Percentiles rank a stretch among this genome's conserved stretches.
Conservation (phyloP, 2,113 vertebrate genomes). For the Pithys albifrons region DNA sequence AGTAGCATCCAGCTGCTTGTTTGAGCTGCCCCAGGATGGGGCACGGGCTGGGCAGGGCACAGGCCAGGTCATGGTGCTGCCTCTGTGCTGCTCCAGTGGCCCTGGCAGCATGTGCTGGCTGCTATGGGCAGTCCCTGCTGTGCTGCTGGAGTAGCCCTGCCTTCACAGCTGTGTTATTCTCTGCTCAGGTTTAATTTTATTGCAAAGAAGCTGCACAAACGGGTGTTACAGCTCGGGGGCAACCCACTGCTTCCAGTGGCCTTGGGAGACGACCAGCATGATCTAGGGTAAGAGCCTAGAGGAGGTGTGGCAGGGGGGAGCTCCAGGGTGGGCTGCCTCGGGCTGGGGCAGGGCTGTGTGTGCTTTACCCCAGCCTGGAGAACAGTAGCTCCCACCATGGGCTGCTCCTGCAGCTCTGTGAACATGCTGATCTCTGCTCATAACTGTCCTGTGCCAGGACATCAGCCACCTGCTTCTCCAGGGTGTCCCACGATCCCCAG, state of each 20-base stretch:
- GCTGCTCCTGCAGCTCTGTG: neutral
- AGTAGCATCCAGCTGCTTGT: neutral
- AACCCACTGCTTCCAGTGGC: constrained; percentile 79
- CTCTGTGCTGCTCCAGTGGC: neutral
- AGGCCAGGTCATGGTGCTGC: accelerated
- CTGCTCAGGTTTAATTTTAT: constrained; percentile 92
- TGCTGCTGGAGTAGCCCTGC: neutral
- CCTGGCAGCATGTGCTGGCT: neutral
- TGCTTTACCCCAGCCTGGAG: neutral
- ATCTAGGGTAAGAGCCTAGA: constrained; percentile 84
- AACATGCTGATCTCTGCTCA: neutral
- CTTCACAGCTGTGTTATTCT: neutral
- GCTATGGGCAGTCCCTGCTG: neutral
- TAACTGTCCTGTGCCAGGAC: neutral
- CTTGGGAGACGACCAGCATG: constrained; percentile 92
- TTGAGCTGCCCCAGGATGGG: neutral
- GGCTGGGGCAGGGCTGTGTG: neutral
- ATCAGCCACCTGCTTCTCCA: neutral
- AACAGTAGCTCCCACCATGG: neutral
- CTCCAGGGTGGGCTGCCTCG: accelerated
- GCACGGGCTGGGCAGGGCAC: neutral
- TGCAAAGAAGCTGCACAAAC: constrained; percentile 93
- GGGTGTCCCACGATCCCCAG: neutral
- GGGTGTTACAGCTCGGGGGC: constrained; percentile 88
- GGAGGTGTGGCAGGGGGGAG: neutral